Base-by-base conservation (phyloP, 2,888 invertebrate species). In the Chesias legatella region DNA sequence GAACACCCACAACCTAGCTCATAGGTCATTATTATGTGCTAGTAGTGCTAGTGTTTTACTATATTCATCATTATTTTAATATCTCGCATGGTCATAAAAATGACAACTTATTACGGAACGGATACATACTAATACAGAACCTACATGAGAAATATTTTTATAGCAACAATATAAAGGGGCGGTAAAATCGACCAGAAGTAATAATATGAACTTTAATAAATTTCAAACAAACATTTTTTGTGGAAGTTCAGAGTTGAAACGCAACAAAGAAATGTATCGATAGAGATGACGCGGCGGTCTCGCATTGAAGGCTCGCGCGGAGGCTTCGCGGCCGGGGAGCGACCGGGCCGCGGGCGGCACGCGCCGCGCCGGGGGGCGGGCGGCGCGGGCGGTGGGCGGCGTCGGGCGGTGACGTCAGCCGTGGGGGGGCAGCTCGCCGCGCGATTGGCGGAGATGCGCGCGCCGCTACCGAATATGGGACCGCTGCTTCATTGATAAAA, bases 401-500 rank as follows among this genome's bases (percentile, higher is more conserved):
- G 77, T 58, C 76, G 72, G 77, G 79, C 62, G 74, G 79, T 80
- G 84, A 85, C 86, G 85, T 83, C 84, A 82, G 77, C 62, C 53
- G 57, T 53, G 73, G 81, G 67, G 81, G 81, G 74, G 76, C 73
- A 72, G 58, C 64, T 66, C 67, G 73, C 61, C 67, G 66, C 69
- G 70, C 81, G 73, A 86, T 89, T 89, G 89, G 89, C 77, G 63
- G 74, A 74, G 70, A 65, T 80, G 83, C 82, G 84, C 84, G 83
- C 84, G 85, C 81, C 91, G 92, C 92, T 92, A 92, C 93, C 93
- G 93, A 93, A 93, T 93, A 93, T 93, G 93, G 94, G 92, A 93
- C 93, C 93, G 92, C 90, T 85, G 83, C 90, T 93, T 92, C 94
- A 94, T 94, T 94, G 93, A 94, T 94, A 94, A 94, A 93, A 93